Base-by-base conservation (phyloP, 1,140 invertebrate species). In the Drosophila nannoptera region DNA sequence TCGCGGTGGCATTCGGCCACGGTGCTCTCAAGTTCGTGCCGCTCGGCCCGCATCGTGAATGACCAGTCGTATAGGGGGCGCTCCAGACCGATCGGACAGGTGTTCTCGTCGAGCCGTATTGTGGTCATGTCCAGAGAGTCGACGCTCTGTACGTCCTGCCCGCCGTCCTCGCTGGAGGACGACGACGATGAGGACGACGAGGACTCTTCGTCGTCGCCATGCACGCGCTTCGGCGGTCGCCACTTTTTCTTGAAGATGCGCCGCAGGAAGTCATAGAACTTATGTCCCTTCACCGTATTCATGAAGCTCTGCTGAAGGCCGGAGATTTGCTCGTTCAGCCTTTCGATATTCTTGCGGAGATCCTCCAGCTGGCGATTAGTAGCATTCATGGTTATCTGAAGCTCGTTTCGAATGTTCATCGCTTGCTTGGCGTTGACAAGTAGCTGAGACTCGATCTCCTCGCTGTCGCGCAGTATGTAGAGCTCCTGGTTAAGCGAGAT, bases 401-500 rank as follows among this genome's bases (percentile, higher is more conserved):
- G 53, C 7, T 86, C 75, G 43, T 89, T 89, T 0, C 88, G 74
- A 0, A 59, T 80, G 36, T 50, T 72, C 80, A 88, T 94, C 90
- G 82, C 92, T 88, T 53, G 92, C 77, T 90, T 93, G 92, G 60
- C 83, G 87, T 87, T 92, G 78, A 91, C 90, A 9, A 91, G 91
- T 11, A 96, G 89, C 32, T 90, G 77, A 64, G 93, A 92, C 89
- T 97, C 95, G 49, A 92, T 91, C 49, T 92, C 91, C 87, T 96
- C 94, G 81, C 93, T 96, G 33, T 94, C 92, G 76, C 93, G 94
- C 0, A 97, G 87, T 46, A 96, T 92, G 9, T 94, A 91, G 69
- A 96, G 90, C 89, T 97, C 95, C 88, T 95, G 93, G 89, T 95
- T 94, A 8, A 96, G 83, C 11, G 93, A 94, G n/a, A 95, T 91